Percentiles rank a stretch among this genome's conserved stretches.
Evolutionary conservation across 2,113 vertebrate species (phyloP).

Genomic region (Callocephalon fimbriatum): DNA sequence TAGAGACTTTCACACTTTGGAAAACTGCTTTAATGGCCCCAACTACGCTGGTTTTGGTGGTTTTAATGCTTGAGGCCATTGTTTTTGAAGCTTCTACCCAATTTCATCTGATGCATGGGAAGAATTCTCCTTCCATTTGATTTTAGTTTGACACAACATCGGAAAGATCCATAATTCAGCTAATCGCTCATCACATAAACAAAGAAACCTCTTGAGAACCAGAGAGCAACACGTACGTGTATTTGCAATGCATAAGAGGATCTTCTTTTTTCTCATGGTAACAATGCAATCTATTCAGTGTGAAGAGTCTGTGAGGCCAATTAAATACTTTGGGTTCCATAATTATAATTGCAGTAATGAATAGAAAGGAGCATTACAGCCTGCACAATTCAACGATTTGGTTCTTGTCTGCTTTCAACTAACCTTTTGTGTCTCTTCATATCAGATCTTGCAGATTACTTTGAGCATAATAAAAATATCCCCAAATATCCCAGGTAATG

Average conservation of each 20-base stretch:
- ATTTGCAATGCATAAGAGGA: conserved; percentile 71
- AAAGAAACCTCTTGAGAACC: conserved; percentile 79
- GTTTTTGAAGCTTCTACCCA: not conserved
- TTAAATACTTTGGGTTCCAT: conserved; percentile 80
- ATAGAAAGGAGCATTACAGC: conserved; percentile 70
- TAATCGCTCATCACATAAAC: conserved; percentile 80
- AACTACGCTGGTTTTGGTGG: accelerated
- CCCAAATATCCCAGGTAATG: conserved; percentile 49
- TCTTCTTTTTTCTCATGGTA: conserved; percentile 48
- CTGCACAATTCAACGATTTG: conserved; percentile 51
- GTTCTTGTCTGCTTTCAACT: conserved; percentile 64
- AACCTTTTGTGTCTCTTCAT: conserved; percentile 64
- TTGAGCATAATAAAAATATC: conserved; percentile 24
- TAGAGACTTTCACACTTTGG: accelerated
- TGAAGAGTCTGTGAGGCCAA: conserved; percentile 74
- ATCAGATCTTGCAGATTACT: conserved; percentile 60
- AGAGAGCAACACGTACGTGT: conserved; percentile 63
- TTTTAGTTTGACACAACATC: conserved; percentile 26
- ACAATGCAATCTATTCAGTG: conserved; percentile 81
- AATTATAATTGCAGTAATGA: conserved; percentile 81
- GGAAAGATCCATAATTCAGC: conserved; percentile 66
- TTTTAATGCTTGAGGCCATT: accelerated
- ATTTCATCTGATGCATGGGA: not conserved
- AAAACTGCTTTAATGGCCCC: not conserved
- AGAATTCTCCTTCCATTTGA: not conserved